Conservation (phyloP, 2,797 vertebrate species). For the Threskiornis aethiopicus region DNA sequence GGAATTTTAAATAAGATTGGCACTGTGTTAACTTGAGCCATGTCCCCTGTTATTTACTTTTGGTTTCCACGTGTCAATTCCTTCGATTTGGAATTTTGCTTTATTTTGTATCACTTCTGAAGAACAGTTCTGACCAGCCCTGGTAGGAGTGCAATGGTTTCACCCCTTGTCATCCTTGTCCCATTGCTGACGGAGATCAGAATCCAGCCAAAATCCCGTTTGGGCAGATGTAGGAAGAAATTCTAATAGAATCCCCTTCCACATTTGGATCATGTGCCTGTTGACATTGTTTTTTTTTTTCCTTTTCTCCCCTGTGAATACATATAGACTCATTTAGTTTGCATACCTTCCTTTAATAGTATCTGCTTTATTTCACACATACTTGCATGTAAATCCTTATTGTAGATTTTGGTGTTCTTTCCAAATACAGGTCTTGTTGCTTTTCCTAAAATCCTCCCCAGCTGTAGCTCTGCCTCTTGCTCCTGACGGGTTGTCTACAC, state of each 20-base stretch:
- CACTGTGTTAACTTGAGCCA: not conserved
- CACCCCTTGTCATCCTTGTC: not conserved
- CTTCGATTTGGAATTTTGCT: not conserved
- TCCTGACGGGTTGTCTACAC: not conserved
- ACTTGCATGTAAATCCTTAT: not conserved
- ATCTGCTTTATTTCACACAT: not conserved
- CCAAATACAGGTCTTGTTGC: not conserved
- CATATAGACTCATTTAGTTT: not conserved
- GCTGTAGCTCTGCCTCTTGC: not conserved
- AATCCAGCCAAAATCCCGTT: not conserved
- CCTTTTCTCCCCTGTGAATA: not conserved
- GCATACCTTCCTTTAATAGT: not conserved
- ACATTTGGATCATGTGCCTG: not conserved
- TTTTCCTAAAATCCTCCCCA: not conserved
- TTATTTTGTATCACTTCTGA: not conserved
- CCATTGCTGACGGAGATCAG: not conserved
- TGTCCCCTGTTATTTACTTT: not conserved
- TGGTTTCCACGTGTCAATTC: not conserved
- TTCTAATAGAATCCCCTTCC: not conserved
- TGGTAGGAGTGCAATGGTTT: not conserved
- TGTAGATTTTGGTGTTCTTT: not conserved
- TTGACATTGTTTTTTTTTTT: not conserved
- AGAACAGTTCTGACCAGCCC: not conserved
- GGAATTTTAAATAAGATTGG: not conserved
- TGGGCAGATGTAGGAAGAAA: not conserved